A percentile compares a stretch with the other conserved stretches of the same genome.
These are phyloP conservation scores for Nymphalis c-album DNA, from an alignment of 2,888 invertebrate species.

Conservation along the genomic window DNA sequence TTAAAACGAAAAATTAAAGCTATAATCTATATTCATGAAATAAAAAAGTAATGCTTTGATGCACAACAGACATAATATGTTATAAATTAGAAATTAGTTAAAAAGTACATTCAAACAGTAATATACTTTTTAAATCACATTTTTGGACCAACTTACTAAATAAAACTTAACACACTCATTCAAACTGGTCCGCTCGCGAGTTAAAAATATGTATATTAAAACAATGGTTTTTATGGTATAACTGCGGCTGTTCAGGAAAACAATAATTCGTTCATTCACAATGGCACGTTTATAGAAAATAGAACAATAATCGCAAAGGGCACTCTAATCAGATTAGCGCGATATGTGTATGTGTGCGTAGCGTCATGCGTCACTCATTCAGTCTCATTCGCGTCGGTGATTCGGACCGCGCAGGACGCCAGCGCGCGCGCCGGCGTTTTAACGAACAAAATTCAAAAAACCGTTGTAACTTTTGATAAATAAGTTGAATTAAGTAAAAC, in stretches of 20 bases:
- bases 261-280: conserved; percentile 43
- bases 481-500: conserved; percentile 13
- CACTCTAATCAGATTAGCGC: conserved; percentile 72
- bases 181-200: background rate
- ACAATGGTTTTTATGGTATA: conserved; percentile 26
- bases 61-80: too few relatives aligned
- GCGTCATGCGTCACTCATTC: conserved; percentile 44
- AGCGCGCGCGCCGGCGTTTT: conserved; percentile 54
- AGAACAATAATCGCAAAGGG: conserved; percentile 59
- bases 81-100: too few relatives aligned
- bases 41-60: too few relatives aligned
- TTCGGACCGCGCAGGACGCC: conserved; percentile 58
- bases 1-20: too few relatives aligned
- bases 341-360: conserved; percentile 52
- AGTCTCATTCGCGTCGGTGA: conserved; percentile 66
- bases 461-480: conserved; percentile 38
- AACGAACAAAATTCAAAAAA: conserved; percentile 64
- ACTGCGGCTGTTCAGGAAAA: conserved; percentile 29
- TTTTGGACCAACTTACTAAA: too few relatives aligned
- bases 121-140: too few relatives aligned
- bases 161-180: background rate
- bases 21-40: too few relatives aligned
- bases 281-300: conserved; percentile 41
- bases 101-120: too few relatives aligned
- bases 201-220: conserved; percentile 21